phyloP scores from a whole-genome alignment of 2,113 vertebrate species.

The Bufo bufo region DNA sequence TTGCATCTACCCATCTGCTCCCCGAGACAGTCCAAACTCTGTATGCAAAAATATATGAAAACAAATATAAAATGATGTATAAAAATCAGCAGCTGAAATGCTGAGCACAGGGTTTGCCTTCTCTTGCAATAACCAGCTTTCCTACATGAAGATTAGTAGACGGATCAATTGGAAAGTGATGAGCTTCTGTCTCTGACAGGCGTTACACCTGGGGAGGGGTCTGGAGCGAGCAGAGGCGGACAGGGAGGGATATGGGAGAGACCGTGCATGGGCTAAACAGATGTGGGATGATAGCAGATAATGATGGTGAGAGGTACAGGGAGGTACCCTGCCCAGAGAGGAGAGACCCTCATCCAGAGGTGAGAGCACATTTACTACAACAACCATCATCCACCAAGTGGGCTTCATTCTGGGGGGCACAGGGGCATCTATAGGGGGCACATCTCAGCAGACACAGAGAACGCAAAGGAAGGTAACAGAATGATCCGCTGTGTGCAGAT shows the following conservation, averaged over 20 bases:
- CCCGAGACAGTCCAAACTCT: background rate
- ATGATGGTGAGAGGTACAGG: background rate
- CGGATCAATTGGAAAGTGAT: background rate
- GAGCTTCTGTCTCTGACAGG: background rate
- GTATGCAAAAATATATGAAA: background rate
- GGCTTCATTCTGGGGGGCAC: background rate
- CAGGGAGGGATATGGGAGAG: conserved; percentile 1
- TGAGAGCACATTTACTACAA: background rate
- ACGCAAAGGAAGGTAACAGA: background rate
- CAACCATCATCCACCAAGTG: background rate
- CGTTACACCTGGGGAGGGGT: background rate
- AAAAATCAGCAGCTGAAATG: background rate
- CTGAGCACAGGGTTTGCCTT: background rate
- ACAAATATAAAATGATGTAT: background rate
- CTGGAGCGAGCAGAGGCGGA: background rate
- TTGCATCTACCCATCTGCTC: background rate
- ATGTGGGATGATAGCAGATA: conserved; percentile 10
- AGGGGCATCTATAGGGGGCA: background rate
- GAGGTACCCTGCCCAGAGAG: background rate
- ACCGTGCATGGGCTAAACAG: background rate
- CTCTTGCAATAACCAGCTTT: background rate
- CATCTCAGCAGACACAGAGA: background rate
- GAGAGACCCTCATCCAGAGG: background rate
- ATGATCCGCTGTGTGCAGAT: too few species aligned
- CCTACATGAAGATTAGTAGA: background rate